Conservation (phyloP, 2,113 vertebrate genomes). For the Mobula hypostoma region DNA sequence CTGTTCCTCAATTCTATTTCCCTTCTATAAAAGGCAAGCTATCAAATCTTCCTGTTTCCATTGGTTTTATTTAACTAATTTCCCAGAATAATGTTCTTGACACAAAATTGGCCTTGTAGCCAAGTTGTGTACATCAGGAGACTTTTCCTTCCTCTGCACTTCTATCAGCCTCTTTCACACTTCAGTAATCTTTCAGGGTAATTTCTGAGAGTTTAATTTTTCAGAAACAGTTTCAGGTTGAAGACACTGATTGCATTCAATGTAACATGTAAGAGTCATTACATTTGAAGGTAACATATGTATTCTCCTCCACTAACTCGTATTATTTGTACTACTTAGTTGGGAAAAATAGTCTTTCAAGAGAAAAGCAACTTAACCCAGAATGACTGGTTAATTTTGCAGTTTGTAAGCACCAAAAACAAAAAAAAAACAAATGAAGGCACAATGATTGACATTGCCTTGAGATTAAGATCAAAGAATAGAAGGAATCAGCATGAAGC, state of each 20-base stretch:
- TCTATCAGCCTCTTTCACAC: no score
- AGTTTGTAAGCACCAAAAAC: no score
- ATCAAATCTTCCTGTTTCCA: no score
- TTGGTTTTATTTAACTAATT: no score
- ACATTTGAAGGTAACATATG: background rate
- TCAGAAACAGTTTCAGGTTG: background rate
- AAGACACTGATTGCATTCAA: background rate
- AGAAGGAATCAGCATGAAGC: background rate
- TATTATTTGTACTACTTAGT: background rate
- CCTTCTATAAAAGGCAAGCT: no score
- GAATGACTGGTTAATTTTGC: background rate
- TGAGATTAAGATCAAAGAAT: background rate
- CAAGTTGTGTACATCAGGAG: no score
- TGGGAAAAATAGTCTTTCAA: background rate
- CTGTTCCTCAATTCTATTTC: no score
- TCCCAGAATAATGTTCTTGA: no score
- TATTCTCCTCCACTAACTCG: background rate
- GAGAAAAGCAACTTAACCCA: background rate
- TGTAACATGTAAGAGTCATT: background rate
- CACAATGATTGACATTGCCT: background rate
- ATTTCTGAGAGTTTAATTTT: background rate
- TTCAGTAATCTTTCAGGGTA: no score
- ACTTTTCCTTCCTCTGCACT: no score
- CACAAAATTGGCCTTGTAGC: no score
- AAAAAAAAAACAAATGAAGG: background rate